A percentile compares a stretch with the other conserved stretches of the same genome.
Evolutionary conservation across 2,797 vertebrate genomes (phyloP).

Genomic region (Trachops cirrhosus): DNA sequence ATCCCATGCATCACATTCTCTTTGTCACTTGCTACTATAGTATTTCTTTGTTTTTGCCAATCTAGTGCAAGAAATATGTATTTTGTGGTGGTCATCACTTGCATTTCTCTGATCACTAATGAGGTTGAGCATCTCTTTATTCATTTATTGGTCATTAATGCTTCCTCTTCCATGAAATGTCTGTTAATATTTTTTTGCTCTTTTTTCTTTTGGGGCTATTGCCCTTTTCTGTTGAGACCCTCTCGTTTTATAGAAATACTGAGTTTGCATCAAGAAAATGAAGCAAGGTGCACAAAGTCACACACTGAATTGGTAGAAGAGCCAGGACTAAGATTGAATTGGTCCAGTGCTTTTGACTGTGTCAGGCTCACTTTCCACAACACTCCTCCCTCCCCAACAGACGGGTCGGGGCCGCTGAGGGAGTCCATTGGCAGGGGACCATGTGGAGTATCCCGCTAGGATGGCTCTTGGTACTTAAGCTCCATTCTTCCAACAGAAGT

Average conservation of each 20-base stretch:
- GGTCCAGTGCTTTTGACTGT: neutral
- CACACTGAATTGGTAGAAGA: neutral
- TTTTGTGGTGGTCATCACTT: neutral
- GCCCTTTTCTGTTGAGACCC: neutral
- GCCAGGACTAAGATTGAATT: neutral
- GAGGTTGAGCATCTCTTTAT: neutral
- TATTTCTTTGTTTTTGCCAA: neutral
- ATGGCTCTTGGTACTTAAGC: neutral
- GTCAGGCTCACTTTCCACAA: neutral
- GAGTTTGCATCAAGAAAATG: neutral
- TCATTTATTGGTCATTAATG: neutral
- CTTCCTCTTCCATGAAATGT: neutral
- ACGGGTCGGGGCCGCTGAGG: too few relatives aligned
- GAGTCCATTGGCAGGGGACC: neutral
- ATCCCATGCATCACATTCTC: neutral
- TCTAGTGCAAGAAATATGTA: neutral
- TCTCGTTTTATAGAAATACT: neutral
- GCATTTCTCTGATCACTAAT: conserved; percentile 2
- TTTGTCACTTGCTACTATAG: neutral
- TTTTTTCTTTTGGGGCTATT: neutral
- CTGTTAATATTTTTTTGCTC: neutral
- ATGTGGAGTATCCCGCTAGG: neutral
- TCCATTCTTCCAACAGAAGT: conserved; percentile 2
- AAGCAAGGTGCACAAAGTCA: neutral
- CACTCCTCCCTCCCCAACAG: neutral